These are phyloP conservation scores for Uloborus diversus DNA, from an alignment of 1,140 invertebrate genomes.

Conservation along the genomic window DNA sequence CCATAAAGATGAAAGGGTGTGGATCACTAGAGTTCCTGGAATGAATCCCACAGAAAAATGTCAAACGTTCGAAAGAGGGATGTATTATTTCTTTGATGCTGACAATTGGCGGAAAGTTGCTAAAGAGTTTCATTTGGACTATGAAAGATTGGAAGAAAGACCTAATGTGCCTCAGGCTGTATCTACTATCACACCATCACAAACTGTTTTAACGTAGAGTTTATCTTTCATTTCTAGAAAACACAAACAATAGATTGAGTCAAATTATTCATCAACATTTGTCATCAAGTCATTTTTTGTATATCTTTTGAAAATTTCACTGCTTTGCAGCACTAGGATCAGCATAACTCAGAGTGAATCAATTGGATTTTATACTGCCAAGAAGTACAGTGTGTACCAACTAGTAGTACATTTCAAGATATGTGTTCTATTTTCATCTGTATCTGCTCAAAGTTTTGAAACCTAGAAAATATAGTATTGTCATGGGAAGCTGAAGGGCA, in stretches of 20 bases:
- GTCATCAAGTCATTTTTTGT: slow-evolving; percentile 15
- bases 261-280: slow-evolving; percentile 36
- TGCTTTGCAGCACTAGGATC: slow-evolving; percentile 51
- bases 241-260: slow-evolving; percentile 32
- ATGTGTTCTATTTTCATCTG: no score
- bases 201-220: slow-evolving; percentile 40
- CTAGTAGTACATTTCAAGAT: no score
- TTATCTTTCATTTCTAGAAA: slow-evolving; percentile 11
- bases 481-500: no score
- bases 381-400: no score
- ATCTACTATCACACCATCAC: slow-evolving; percentile 8
- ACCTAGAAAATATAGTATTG: no score
- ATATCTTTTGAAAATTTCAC: slow-evolving; percentile 23
- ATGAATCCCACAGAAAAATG: slow-evolving; percentile 93
- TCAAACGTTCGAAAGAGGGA: slow-evolving; percentile 93
- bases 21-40: slow-evolving; percentile 97
- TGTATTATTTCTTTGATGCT: slow-evolving; percentile 99
- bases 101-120: slow-evolving; percentile 89
- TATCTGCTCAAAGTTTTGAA: no score
- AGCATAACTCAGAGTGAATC: slow-evolving; percentile 15
- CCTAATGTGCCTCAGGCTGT: slow-evolving; percentile 66
- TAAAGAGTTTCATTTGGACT: slow-evolving; percentile 97
- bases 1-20: slow-evolving; percentile 98
- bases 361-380: not conserved
- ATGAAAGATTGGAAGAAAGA: slow-evolving; percentile 94